Percentiles rank a stretch among this genome's conserved stretches.
These are phyloP conservation scores for Macrotrachela quadricornifera DNA, from an alignment of 1,140 invertebrate species.

Conservation along the genomic window DNA sequence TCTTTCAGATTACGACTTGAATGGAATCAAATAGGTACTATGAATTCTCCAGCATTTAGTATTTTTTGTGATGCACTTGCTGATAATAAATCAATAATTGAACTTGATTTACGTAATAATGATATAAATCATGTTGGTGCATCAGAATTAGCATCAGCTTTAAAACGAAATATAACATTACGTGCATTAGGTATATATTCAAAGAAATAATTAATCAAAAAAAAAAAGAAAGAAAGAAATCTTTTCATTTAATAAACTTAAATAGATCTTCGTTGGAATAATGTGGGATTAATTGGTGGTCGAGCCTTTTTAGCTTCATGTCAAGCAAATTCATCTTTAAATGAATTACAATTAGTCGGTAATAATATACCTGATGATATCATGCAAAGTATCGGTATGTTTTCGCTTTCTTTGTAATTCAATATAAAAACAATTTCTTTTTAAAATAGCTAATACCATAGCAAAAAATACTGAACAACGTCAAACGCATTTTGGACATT, in stretches of 20 bases:
- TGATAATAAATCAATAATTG: conserved; percentile 17
- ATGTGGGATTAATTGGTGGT: conserved; percentile 24
- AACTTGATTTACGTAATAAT: conserved; percentile 29
- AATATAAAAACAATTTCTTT: no score
- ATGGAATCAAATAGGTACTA: conserved; percentile 26
- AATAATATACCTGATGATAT: conserved; percentile 28
- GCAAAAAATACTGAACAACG: conserved; percentile 12
- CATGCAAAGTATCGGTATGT: neutral
- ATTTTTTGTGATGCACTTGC: conserved; percentile 26
- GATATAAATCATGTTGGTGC: conserved; percentile 27
- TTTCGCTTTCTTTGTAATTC: no score
- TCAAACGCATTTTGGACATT: no score
- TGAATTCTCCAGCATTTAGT: conserved; percentile 24
- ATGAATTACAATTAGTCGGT: conserved; percentile 22
- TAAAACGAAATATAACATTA: conserved; percentile 22
- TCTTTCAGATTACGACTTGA: conserved; percentile 21
- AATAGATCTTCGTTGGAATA: conserved; percentile 29
- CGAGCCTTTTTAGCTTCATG: conserved; percentile 22
- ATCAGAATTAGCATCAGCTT: conserved; percentile 17
- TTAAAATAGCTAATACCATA: no score
- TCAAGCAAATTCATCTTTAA: conserved; percentile 22
- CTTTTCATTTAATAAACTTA: neutral
- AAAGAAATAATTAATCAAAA: neutral
- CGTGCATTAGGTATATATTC: conserved; percentile 18
- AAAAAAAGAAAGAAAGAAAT: neutral